These are phyloP conservation scores for Centruroides sculpturatus DNA, from an alignment of 1,140 invertebrate genomes.

Conservation along the genomic window DNA sequence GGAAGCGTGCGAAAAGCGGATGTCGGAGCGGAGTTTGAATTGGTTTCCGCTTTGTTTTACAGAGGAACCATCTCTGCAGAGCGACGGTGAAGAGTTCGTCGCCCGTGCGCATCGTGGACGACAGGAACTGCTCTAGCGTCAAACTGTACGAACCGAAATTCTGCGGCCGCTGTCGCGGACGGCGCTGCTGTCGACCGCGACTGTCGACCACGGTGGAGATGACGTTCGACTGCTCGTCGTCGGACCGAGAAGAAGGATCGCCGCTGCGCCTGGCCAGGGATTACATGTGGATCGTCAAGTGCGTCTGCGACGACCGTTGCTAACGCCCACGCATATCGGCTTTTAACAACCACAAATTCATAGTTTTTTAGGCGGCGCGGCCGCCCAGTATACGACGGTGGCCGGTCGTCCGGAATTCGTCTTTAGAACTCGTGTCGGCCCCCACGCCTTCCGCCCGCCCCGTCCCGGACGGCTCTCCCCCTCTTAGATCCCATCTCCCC, in stretches of 20 bases:
- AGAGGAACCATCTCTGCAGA: slow-evolving; percentile 48
- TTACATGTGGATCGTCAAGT: slow-evolving; percentile 19
- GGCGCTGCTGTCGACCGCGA: slow-evolving; percentile 40
- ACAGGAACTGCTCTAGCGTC: slow-evolving; percentile 41
- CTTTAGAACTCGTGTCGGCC: too few relatives aligned
- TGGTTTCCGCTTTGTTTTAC: slow-evolving; percentile 16
- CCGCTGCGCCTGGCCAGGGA: slow-evolving; percentile 3
- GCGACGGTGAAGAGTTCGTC: slow-evolving; percentile 39
- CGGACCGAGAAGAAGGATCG: not conserved
- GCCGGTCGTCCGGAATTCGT: too few relatives aligned
- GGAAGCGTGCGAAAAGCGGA: too few relatives aligned
- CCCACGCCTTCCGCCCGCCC: too few relatives aligned
- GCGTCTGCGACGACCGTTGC: slow-evolving; percentile 6
- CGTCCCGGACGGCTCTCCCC: too few relatives aligned
- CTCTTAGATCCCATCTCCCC: too few relatives aligned
- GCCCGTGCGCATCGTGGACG: slow-evolving; percentile 39
- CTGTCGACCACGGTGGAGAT: slow-evolving; percentile 42
- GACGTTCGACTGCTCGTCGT: slow-evolving; percentile 24
- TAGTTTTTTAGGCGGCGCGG: too few relatives aligned
- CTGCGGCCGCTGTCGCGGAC: slow-evolving; percentile 41
- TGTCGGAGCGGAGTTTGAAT: too few relatives aligned
- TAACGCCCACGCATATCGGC: not conserved
- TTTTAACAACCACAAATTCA: too few relatives aligned
- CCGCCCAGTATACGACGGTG: too few relatives aligned
- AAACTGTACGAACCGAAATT: slow-evolving; percentile 44